Conservation (phyloP, 2,888 invertebrate species). For the Deladenus siricidicola region DNA sequence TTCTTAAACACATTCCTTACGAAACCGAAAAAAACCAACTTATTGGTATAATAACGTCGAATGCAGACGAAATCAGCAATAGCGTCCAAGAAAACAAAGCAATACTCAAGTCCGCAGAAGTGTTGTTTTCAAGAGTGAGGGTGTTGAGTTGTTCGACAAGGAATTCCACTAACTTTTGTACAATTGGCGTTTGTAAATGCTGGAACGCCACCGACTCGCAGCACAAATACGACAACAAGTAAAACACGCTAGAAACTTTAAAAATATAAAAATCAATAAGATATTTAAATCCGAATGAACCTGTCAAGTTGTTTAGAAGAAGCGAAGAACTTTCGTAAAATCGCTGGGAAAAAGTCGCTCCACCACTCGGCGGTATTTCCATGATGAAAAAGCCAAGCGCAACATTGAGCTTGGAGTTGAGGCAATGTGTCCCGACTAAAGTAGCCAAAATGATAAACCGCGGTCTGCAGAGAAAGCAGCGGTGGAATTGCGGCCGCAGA, state of each 20-base stretch:
- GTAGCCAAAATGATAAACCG: slow-evolving; percentile 21
- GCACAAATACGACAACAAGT: slow-evolving; percentile 23
- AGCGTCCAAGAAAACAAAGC: slow-evolving; percentile 22
- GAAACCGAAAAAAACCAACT: too few relatives aligned
- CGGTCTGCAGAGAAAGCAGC: slow-evolving; percentile 17
- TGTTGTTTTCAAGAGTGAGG: background rate
- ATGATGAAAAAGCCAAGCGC: slow-evolving; percentile 21
- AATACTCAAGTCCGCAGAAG: slow-evolving; percentile 8
- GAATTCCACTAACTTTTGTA: background rate
- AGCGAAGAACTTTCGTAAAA: slow-evolving; percentile 20
- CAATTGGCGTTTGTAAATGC: slow-evolving; percentile 10
- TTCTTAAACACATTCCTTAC: too few relatives aligned
- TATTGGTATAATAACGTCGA: slow-evolving; percentile 28
- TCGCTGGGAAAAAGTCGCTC: slow-evolving; percentile 67
- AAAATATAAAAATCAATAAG: slow-evolving; percentile 1
- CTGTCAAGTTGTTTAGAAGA: slow-evolving; percentile 5
- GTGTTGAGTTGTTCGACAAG: background rate
- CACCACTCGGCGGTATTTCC: slow-evolving; percentile 63
- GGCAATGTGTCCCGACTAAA: slow-evolving; percentile 19
- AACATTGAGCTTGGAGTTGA: slow-evolving; percentile 13
- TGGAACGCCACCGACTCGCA: slow-evolving; percentile 18
- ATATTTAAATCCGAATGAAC: background rate
- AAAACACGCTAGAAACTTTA: slow-evolving; percentile 7
- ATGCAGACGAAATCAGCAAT: slow-evolving; percentile 19
- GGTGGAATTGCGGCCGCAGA: background rate